A percentile compares a stretch with the other conserved stretches of the same genome.
These are phyloP conservation scores for Drosophila rubida DNA, from an alignment of 2,888 invertebrate genomes.

Conservation along the genomic window DNA sequence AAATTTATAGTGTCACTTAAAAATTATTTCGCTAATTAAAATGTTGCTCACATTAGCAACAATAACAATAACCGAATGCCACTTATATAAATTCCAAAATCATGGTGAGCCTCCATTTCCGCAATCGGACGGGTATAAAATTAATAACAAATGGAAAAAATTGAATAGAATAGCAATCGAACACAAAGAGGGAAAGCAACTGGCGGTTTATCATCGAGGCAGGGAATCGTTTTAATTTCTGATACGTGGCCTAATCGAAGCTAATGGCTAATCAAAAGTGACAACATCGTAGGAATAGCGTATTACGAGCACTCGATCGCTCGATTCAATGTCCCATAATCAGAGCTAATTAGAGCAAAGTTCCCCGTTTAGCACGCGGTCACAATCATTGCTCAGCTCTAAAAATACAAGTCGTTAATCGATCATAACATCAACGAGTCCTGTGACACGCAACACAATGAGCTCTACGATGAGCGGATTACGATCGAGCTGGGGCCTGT, in stretches of 20 bases:
- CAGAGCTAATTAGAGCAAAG: conserved; percentile 54
- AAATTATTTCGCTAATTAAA: conserved; percentile 76
- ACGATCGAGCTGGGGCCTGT: conserved; percentile 38
- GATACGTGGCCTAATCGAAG: conserved; percentile 55
- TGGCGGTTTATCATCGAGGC: conserved; percentile 28
- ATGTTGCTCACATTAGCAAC: conserved; percentile 57
- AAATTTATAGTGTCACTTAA: conserved; percentile 79
- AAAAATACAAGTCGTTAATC: conserved; percentile 28
- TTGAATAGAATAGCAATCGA: conserved; percentile 9
- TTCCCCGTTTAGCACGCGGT: conserved; percentile 33
- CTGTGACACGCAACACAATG: conserved; percentile 35
- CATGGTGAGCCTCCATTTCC: conserved; percentile 71
- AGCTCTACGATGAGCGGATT: conserved; percentile 39
- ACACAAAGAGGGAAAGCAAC: neutral
- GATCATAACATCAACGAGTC: neutral
- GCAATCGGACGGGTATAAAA: conserved; percentile 39
- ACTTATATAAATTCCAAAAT: conserved; percentile 55
- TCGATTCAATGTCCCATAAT: conserved; percentile 46
- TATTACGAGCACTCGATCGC: conserved; percentile 24
- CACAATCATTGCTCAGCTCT: conserved; percentile 10
- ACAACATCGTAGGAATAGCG: conserved; percentile 31
- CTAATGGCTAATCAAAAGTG: conserved; percentile 55
- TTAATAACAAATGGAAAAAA: conserved; percentile 2
- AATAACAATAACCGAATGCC: conserved; percentile 11
- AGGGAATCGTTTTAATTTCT: conserved; percentile 25